Base-by-base conservation (phyloP, 2,888 invertebrate species). In the Xestoiulus laeticollis region DNA sequence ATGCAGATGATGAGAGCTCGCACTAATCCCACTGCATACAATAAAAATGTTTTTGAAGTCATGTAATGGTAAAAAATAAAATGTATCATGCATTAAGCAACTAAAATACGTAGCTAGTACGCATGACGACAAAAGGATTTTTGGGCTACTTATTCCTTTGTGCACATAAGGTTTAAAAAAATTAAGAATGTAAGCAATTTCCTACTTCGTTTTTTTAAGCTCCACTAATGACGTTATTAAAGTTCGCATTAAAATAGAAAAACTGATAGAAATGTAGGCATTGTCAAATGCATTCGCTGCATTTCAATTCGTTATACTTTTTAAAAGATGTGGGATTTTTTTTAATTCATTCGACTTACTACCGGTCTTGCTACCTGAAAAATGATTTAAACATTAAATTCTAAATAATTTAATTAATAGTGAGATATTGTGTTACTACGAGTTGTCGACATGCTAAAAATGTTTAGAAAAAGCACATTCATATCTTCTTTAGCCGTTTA, bases 1-100 rank as follows among this genome's bases (percentile, higher is more conserved):
- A 68, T 68, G 68, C 68, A 68, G 68, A 68, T 68, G 68, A 68
- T 68, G 68, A 68, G 68, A 68, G 68, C 68, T 68, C 22, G 22
- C 68, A 68, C 68, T 68, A 68, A 68, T 68, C 68, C 68, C 8
- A 68, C 68, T 68, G 68, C 68, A 68, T 68, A 8, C 68, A 68
- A 68, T 68, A 68, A 68, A 68, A 68, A 26, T 68, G 68, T 68
- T n/a, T 59, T 68, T 22, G 10, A 22, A 68, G 68, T 10, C 26
- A 8, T 68, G 68, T 26, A 68, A 68, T 10, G 22, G 26, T 22
- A 68, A 68, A 59, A 22, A 59, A 19, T 59, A n/a, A 59, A 68
- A 68, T 68, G 10, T 68, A 68, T 68, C 68, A 12, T 68, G 1
- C 68, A 68, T 68, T 68, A 68, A 68, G 68, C 68, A 22, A 68